Base-by-base conservation (phyloP, 2,113 vertebrate genomes). In the Calyptommatus sinebrachiatus region DNA sequence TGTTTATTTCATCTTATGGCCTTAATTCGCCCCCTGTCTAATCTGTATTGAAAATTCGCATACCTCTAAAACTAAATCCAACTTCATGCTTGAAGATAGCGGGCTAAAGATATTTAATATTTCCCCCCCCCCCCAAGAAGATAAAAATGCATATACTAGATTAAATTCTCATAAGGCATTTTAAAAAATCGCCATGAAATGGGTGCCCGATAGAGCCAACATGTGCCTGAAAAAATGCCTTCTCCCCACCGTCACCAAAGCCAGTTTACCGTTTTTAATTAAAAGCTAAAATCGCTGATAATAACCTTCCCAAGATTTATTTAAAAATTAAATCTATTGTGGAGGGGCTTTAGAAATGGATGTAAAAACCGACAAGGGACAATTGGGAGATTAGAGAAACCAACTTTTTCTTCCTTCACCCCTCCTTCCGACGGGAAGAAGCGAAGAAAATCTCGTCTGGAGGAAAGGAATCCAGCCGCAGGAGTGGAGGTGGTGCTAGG, bases 271-370 rank as follows among this genome's bases (percentile, higher is more conserved):
- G 73, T 81, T 75, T 76, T 81, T 81, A 81, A 81, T 81, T 81
- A 81, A 81, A 81, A 70, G 66, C 79, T 70, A 53, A 61, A 81
- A 81, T 76, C 70, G 75, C 79, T 67, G 79, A 81, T 81, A 81
- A 81, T 81, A 81, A 81, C 65, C 53, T 81, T 74, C 73, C 73
- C 20, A 4, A 70, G 79, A 70, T 81, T 81, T 75, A 62, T 81
- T 81, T 81, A 76, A 81, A 81, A 81, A 81, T 81, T 81, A 81
- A 69, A 62, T 76, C 79, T 76, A 81, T 81, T 81, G 68, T 76
- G 79, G 35, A 70, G 76, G 73, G 69, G 79, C 79, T 81, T 81
- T 81, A 62, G 79, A 61, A 76, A 76, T 46, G 41, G 79, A 70
- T 76, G 79, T 81, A 70, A 76, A 35, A 76, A 53, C 41, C 50